A percentile compares a stretch with the other conserved stretches of the same genome.
Conservation (phyloP, 2,113 vertebrate species). For the Myotis brandtii region DNA sequence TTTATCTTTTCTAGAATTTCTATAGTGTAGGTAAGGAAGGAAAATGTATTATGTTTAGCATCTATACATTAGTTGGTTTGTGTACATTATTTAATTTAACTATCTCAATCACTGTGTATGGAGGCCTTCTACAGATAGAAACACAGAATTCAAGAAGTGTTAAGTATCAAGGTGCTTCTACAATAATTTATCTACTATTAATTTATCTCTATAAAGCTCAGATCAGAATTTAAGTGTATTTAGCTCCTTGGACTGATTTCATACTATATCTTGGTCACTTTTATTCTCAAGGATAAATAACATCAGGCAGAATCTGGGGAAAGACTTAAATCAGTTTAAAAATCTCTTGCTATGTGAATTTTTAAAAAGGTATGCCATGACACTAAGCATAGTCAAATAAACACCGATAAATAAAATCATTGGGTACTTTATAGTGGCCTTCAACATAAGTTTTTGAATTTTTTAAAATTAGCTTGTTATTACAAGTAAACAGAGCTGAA, state of each 20-base stretch:
- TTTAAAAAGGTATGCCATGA: neutral
- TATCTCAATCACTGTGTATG: neutral
- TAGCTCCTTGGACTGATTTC: neutral
- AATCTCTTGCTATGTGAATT: neutral
- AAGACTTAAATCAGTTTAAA: neutral
- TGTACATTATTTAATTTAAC: neutral
- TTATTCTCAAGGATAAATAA: constrained; percentile 1
- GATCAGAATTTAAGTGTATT: neutral
- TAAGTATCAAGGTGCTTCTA: neutral
- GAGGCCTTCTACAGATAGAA: neutral
- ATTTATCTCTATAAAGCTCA: neutral
- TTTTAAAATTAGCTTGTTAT: neutral
- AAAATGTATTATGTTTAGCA: neutral
- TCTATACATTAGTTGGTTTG: neutral
- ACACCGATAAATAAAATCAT: neutral
- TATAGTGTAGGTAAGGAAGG: neutral
- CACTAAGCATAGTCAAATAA: neutral
- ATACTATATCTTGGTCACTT: neutral
- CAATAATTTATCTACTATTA: neutral
- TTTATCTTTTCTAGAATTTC: neutral
- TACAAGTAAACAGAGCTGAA: constrained; percentile 25
- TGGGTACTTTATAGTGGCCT: neutral
- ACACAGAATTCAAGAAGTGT: neutral
- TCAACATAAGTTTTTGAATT: neutral
- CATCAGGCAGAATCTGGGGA: neutral